These are phyloP conservation scores for Sebastiscus albofasciatus DNA, from an alignment of 2,797 vertebrate species.

Conservation along the genomic window DNA sequence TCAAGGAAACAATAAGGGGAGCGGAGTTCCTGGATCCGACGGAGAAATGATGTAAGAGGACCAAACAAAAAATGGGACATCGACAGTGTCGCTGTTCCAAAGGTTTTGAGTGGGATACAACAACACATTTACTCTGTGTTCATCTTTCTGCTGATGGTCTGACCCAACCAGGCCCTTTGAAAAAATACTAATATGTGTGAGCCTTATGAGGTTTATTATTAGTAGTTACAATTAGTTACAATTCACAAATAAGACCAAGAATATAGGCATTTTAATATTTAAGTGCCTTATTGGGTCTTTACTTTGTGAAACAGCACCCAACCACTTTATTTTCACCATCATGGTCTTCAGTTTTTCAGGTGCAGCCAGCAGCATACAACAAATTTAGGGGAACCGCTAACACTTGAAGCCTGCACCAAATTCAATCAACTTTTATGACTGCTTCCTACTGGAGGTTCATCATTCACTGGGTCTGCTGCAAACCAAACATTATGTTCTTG, in stretches of 20 bases:
- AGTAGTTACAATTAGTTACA: background rate
- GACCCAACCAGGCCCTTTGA: background rate
- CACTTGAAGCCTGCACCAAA: constrained; percentile 41
- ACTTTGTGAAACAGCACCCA: background rate
- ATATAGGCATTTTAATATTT: background rate
- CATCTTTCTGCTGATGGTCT: background rate
- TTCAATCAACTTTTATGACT: constrained; percentile 57
- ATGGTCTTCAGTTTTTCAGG: background rate
- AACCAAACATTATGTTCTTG: constrained; percentile 16
- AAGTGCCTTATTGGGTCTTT: background rate
- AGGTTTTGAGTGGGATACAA: background rate
- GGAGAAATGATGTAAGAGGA: constrained; percentile 19
- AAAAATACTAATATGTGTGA: background rate
- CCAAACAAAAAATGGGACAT: constrained; percentile 4
- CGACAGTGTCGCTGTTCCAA: background rate
- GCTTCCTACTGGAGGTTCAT: constrained; percentile 30
- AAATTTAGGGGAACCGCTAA: background rate
- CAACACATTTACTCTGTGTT: background rate
- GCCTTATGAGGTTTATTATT: background rate
- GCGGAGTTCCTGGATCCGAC: constrained; percentile 1
- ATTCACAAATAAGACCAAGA: background rate
- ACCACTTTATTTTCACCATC: background rate
- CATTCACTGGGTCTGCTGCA: constrained; percentile 25
- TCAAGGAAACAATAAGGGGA: background rate
- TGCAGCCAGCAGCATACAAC: constrained; percentile 2